These are phyloP conservation scores for Lateolabrax maculatus DNA, from an alignment of 2,797 vertebrate genomes.

Conservation along the genomic window DNA sequence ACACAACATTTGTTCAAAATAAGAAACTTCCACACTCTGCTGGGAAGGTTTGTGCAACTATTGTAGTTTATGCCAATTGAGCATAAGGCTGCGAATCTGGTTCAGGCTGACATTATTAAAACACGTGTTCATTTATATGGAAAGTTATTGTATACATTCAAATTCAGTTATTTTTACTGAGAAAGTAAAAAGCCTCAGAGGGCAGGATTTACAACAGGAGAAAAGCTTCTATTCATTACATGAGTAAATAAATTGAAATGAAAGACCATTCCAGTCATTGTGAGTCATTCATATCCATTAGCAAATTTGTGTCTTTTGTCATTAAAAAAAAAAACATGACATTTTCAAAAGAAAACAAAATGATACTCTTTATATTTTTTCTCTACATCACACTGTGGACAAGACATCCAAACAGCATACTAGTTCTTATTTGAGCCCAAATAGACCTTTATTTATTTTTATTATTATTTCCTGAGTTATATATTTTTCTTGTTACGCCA, in stretches of 20 bases:
- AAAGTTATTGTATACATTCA: slow-evolving; percentile 15
- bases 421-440: slow-evolving; percentile 6
- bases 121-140: slow-evolving; percentile 1
- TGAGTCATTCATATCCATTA: slow-evolving; percentile 15
- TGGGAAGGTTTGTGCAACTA: slow-evolving; percentile 37
- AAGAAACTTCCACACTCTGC: slow-evolving; percentile 64
- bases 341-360: slow-evolving; percentile 9
- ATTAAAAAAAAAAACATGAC: too few species aligned
- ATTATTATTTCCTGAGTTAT: background rate
- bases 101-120: slow-evolving; percentile 33
- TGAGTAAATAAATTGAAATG: background rate
- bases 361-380: background rate
- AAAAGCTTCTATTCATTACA: slow-evolving; percentile 17
- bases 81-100: slow-evolving; percentile 32
- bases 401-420: slow-evolving; percentile 3
- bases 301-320: background rate
- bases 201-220: slow-evolving; percentile 1
- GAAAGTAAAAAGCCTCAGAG: slow-evolving; percentile 1
- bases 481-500: background rate
- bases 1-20: slow-evolving; percentile 76
- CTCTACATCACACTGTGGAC: background rate
- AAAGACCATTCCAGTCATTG: slow-evolving; percentile 9
- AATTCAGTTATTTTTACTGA: slow-evolving; percentile 19
- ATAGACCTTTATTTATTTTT: background rate
- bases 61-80: slow-evolving; percentile 47